These are phyloP conservation scores for Oncopodura yosiiana DNA, from an alignment of 1,140 invertebrate genomes.

Conservation along the genomic window DNA sequence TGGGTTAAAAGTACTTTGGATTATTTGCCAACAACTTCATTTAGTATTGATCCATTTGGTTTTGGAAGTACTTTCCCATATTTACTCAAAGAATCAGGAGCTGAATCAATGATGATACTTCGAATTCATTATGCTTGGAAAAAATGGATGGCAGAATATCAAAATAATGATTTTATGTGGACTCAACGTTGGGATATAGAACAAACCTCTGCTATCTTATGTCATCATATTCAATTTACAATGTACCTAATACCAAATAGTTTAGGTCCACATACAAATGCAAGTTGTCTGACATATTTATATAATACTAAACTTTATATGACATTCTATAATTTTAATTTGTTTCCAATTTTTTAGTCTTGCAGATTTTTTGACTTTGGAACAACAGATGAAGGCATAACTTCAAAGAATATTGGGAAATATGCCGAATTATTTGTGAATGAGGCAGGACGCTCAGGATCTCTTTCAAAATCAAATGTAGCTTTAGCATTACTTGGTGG, in stretches of 20 bases:
- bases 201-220: neutral
- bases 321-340: too few relatives aligned
- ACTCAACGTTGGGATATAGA: neutral
- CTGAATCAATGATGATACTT: neutral
- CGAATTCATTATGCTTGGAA: neutral
- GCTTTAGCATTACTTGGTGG: neutral
- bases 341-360: too few relatives aligned
- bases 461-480: constrained; percentile 1
- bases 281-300: neutral
- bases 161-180: neutral
- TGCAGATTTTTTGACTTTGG: neutral
- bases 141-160: neutral
- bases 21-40: neutral
- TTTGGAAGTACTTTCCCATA: neutral
- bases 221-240: neutral
- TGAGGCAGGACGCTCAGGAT: neutral
- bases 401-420: neutral
- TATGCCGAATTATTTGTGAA: neutral
- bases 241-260: neutral
- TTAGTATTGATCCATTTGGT: neutral
- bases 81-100: neutral
- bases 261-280: neutral
- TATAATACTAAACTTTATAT: too few relatives aligned
- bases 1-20: neutral
- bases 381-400: neutral